phyloP scores from a whole-genome alignment of 2,797 vertebrate species.

The Moxostoma hubbsi region DNA sequence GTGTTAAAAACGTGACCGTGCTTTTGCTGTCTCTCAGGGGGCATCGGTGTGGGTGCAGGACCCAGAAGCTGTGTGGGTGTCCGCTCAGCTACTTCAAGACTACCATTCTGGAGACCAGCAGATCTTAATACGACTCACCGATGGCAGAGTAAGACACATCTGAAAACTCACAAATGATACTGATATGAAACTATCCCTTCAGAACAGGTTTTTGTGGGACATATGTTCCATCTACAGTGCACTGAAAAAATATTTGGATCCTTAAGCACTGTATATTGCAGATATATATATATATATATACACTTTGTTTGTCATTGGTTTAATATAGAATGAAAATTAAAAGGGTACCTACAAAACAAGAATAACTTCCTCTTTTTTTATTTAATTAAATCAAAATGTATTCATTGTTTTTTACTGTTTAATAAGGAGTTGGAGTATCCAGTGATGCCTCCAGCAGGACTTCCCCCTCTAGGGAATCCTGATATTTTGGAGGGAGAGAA shows the following conservation, averaged over 20 bases:
- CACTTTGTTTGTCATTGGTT: too few relatives aligned
- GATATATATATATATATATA: too few relatives aligned
- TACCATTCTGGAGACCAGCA: slow-evolving; percentile 70
- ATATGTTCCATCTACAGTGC: too few relatives aligned
- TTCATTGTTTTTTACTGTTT: not conserved
- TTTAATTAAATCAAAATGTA: too few relatives aligned
- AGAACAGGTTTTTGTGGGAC: not conserved
- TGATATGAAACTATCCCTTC: not conserved
- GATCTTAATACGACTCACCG: slow-evolving; percentile 71
- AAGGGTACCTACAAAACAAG: not conserved
- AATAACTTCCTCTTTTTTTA: not conserved
- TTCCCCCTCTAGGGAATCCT: slow-evolving; percentile 82
- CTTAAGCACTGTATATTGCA: too few relatives aligned
- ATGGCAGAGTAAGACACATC: slow-evolving; percentile 72
- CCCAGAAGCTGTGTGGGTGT: slow-evolving; percentile 77
- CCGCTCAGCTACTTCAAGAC: slow-evolving; percentile 73
- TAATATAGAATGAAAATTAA: too few relatives aligned
- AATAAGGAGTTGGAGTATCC: slow-evolving; percentile 67
- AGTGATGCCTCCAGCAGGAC: slow-evolving; percentile 61
- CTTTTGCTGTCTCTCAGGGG: slow-evolving; percentile 65
- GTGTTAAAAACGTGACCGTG: slow-evolving; percentile 25
- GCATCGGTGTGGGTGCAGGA: slow-evolving; percentile 82
- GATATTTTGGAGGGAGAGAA: slow-evolving; percentile 80
- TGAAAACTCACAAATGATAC: not conserved
- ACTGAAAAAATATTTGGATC: too few relatives aligned